Evolutionary conservation across 2,113 vertebrate genomes (phyloP).

Genomic region (Engystomops pustulosus): DNA sequence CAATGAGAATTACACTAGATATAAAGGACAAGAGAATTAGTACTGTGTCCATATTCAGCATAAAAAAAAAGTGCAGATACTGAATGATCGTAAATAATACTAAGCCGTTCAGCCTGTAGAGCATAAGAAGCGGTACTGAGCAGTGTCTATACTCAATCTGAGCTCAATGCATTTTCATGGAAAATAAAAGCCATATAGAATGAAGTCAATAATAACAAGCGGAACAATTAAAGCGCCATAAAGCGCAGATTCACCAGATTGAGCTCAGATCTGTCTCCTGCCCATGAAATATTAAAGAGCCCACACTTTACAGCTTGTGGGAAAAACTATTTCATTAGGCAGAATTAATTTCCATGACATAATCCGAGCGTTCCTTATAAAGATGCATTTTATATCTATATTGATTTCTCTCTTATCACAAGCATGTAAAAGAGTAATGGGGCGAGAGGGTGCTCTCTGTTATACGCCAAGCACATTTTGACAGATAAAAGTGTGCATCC

Average conservation of each 20-base stretch:
- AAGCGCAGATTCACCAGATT: neutral
- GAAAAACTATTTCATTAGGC: slow-evolving; percentile 38
- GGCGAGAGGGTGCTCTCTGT: neutral
- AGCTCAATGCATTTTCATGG: neutral
- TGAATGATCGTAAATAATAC: too few relatives aligned
- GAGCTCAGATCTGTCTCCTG: slow-evolving; percentile 29
- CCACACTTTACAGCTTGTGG: slow-evolving; percentile 34
- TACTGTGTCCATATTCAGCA: too few relatives aligned
- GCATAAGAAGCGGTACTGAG: neutral
- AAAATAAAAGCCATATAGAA: slow-evolving; percentile 1
- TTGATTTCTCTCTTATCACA: slow-evolving; percentile 1
- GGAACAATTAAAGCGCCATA: slow-evolving; percentile 11
- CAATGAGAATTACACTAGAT: too few relatives aligned
- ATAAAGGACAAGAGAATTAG: neutral
- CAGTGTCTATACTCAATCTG: neutral
- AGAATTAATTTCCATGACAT: slow-evolving; percentile 42
- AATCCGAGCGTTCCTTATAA: neutral
- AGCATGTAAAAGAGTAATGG: neutral
- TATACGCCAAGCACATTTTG: neutral
- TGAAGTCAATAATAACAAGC: slow-evolving; percentile 21
- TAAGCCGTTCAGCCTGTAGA: too few relatives aligned
- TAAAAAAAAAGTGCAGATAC: too few relatives aligned
- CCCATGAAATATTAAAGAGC: slow-evolving; percentile 44
- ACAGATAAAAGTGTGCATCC: neutral
- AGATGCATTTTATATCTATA: slow-evolving; percentile 10